Conservation (phyloP, 2,113 vertebrate species). For the Fulica atra region DNA sequence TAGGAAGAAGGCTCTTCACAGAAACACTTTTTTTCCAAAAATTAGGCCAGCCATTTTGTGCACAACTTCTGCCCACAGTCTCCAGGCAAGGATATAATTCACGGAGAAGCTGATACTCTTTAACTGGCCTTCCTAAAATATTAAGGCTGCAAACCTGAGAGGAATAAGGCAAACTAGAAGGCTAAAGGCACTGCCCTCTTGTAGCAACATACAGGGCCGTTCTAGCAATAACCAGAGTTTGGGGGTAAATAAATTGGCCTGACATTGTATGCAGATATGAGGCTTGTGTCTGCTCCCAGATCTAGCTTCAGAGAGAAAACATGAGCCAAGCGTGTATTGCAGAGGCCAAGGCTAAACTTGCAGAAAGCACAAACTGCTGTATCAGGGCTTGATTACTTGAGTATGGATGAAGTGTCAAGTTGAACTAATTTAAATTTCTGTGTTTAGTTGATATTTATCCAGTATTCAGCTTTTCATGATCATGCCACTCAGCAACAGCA, state of each 20-base stretch:
- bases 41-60: neutral
- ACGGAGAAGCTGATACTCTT: neutral
- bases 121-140: neutral
- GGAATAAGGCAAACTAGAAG: neutral
- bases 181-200: neutral
- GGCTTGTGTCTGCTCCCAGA: rapidly evolving
- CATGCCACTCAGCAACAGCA: neutral
- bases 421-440: neutral
- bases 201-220: neutral
- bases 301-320: neutral
- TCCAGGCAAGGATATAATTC: neutral
- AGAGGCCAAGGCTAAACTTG: neutral
- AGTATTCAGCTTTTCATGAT: neutral
- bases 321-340: rapidly evolving
- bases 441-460: neutral
- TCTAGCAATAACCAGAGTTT: neutral
- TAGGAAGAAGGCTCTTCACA: neutral
- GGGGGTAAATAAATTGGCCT: neutral
- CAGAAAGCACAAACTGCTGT: neutral
- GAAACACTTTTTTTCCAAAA: neutral
- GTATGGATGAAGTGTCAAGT: neutral
- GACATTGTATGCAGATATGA: neutral
- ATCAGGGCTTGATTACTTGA: neutral
- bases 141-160: neutral
- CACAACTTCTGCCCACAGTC: neutral